Base-by-base conservation (phyloP, 1,140 invertebrate species). In the Oryzaephilus surinamensis region DNA sequence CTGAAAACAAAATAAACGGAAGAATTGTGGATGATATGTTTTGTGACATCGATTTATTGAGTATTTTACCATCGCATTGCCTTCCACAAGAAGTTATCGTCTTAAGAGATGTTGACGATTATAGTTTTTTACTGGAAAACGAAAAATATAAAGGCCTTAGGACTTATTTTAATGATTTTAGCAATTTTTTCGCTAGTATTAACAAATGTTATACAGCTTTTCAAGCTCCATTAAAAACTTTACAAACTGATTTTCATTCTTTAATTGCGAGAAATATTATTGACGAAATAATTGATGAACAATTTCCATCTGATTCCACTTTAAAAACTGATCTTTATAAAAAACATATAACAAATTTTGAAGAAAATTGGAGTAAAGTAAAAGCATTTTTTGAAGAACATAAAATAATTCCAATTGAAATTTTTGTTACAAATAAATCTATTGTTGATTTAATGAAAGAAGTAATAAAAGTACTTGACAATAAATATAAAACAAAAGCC, bases 11-110 rank as follows among this genome's bases (percentile, higher is more conserved):
- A 32, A 60, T 35, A 20, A 64, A 65, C 10, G 69, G 68, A 36
- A 76, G 66, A 64, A 64, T 77, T 41, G 55, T 77, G 16, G 72
- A 76, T 54, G 71, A 64, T 3, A 67, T 76, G 58, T 56, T 63
- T 15, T 50, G 59, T 10, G 58, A 69, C 43, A 20, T 56, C n/a
- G 63, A 70, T 41, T 55, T 62, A 45, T 66, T 72, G 59, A 49
- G 52, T 35, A 55, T 52, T 36, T 46, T 76, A 4, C 49, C 40
- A 13, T 46, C 54, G 12, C 58, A 64, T n/a, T 55, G 66, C 33
- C 38, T 61, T 6, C 67, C 73, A 11, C 70, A 75, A 48, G 63
- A 73, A 45, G 58, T 67, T 2, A 58, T 76, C 41, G 41, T 65
- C 21, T 38, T 76, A 31, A 67, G 71, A 49, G 67, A 70, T 48